A percentile compares a stretch with the other conserved stretches of the same genome.
Evolutionary conservation across 2,113 vertebrate genomes (phyloP).

Genomic region (Brachionichthys hirsutus): DNA sequence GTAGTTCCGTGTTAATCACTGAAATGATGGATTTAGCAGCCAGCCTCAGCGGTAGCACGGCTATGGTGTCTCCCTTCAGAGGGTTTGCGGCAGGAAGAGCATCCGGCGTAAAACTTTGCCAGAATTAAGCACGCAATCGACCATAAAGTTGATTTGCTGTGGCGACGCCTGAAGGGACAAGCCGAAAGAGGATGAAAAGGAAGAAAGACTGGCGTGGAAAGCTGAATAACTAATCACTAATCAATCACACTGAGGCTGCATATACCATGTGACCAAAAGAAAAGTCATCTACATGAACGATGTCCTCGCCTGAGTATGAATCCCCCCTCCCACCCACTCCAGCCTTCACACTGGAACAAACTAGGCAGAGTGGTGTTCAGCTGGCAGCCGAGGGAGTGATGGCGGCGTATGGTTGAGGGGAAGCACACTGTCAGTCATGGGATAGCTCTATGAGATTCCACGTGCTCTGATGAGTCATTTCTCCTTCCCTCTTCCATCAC

Average conservation of each 20-base stretch:
- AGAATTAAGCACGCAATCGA: too few species aligned
- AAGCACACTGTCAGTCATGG: constrained; percentile 83
- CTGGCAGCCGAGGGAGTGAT: constrained; percentile 33
- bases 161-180: too few species aligned
- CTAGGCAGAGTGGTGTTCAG: constrained; percentile 9
- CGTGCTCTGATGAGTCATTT: constrained; percentile 88
- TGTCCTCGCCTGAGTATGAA: constrained; percentile 17
- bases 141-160: too few species aligned
- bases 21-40: constrained; percentile 32
- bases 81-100: too few species aligned
- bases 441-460: constrained; percentile 87
- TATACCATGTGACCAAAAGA: background rate
- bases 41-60: too few species aligned
- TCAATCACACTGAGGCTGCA: background rate
- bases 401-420: constrained; percentile 36
- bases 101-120: too few species aligned
- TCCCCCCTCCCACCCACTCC: constrained; percentile 6
- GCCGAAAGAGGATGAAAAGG: too few species aligned
- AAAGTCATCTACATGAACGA: background rate
- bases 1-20: constrained; percentile 36
- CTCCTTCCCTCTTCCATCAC: constrained; percentile 75
- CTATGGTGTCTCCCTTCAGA: too few species aligned
- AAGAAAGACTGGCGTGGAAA: too few species aligned
- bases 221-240: too few species aligned
- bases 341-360: constrained; percentile 15